Evolutionary conservation across 2,888 invertebrate genomes (phyloP).

Genomic region (Epiblema foenella): DNA sequence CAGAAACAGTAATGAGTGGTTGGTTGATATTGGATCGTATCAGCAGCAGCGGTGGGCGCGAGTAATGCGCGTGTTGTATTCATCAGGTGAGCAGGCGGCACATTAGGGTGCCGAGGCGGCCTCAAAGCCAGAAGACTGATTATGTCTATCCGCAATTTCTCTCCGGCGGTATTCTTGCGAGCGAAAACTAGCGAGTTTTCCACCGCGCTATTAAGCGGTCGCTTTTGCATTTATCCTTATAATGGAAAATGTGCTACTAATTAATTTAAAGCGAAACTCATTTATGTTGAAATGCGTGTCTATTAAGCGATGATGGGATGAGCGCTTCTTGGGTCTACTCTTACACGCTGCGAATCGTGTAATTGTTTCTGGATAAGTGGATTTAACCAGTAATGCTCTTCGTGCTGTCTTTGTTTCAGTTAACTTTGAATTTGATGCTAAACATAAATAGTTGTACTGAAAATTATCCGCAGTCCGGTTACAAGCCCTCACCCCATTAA

Average conservation of each 20-base stretch:
- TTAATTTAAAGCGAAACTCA: conserved; percentile 85
- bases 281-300: conserved; percentile 84
- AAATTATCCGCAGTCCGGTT: conserved; percentile 82
- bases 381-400: conserved; percentile 58
- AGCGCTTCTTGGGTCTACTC: conserved; percentile 71
- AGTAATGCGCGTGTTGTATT: conserved; percentile 70
- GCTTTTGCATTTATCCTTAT: conserved; percentile 85
- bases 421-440: conserved; percentile 51
- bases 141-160: conserved; percentile 85
- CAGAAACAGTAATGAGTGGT: conserved; percentile 57
- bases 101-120: conserved; percentile 81
- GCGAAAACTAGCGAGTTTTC: conserved; percentile 85
- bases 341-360: conserved; percentile 64
- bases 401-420: conserved; percentile 57
- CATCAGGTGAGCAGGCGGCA: conserved; percentile 78
- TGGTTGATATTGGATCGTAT: conserved; percentile 62
- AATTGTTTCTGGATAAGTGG: conserved; percentile 70
- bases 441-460: conserved; percentile 55
- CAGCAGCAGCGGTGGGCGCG: conserved; percentile 52
- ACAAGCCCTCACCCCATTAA: conserved; percentile 84
- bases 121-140: conserved; percentile 85
- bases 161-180: conserved; percentile 83
- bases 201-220: conserved; percentile 85
- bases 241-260: conserved; percentile 85
- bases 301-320: conserved; percentile 82